Percentiles rank a stretch among this genome's conserved stretches.
phyloP scores from a whole-genome alignment of 2,797 vertebrate species.

The Anguilla obscura region DNA sequence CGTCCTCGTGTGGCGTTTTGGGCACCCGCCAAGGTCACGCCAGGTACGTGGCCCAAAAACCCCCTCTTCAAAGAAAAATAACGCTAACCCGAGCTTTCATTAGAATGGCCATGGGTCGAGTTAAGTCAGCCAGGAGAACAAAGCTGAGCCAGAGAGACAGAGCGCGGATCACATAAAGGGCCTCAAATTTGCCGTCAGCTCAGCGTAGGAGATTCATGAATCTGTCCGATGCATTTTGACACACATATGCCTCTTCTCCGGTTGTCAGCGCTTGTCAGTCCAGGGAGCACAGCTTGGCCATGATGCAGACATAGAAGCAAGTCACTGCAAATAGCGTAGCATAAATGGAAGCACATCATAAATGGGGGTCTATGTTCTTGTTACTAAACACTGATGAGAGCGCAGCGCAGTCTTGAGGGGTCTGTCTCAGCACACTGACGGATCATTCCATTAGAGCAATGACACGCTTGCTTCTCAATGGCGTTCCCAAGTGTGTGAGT shows the following conservation, averaged over 20 bases:
- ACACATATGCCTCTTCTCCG: slow-evolving; percentile 15
- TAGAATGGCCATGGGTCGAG: slow-evolving; percentile 29
- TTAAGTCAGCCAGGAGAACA: slow-evolving; percentile 38
- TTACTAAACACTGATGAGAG: slow-evolving; percentile 3
- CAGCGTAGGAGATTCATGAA: slow-evolving; percentile 36
- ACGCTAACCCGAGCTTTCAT: slow-evolving; percentile 47
- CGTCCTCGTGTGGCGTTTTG: slow-evolving; percentile 46
- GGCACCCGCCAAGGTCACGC: slow-evolving; percentile 36
- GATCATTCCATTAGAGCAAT: background rate
- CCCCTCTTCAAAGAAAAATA: slow-evolving; percentile 45
- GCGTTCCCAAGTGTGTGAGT: background rate
- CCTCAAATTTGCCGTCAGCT: slow-evolving; percentile 54
- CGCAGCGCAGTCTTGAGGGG: background rate
- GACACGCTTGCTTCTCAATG: background rate
- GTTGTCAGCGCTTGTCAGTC: background rate
- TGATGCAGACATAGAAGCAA: background rate
- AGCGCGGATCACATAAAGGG: slow-evolving; percentile 53
- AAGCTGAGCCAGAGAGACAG: slow-evolving; percentile 48
- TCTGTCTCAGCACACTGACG: background rate
- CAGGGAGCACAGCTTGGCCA: background rate
- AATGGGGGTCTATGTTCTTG: background rate
- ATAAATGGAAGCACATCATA: background rate
- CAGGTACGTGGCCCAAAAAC: slow-evolving; percentile 23
- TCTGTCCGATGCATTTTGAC: slow-evolving; percentile 26
- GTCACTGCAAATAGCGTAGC: background rate